Conservation (phyloP, 2,113 vertebrate genomes). For the Brienomyrus longianalis region DNA sequence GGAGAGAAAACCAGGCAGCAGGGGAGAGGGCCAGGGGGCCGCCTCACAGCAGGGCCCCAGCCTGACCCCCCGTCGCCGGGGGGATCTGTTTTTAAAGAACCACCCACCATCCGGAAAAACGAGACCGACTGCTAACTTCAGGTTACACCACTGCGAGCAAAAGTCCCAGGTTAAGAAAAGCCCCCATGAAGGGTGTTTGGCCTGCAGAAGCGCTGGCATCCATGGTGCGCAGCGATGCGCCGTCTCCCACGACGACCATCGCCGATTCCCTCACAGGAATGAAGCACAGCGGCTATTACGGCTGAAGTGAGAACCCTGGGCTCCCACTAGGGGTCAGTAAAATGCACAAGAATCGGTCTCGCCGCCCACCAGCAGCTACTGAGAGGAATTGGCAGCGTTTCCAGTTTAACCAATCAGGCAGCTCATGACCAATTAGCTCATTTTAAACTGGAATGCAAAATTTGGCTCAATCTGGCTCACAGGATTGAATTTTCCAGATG, state of each 20-base stretch:
- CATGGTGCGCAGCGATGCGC: background rate
- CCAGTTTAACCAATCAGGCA: slow-evolving; percentile 40
- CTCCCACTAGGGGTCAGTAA: background rate
- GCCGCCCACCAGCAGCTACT: background rate
- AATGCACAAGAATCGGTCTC: background rate
- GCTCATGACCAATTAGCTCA: slow-evolving; percentile 42
- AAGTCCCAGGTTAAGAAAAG: background rate
- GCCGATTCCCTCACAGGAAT: background rate
- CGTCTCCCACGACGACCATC: background rate
- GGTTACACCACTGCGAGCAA: background rate
- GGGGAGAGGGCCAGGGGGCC: background rate
- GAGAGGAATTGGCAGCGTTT: slow-evolving; percentile 28
- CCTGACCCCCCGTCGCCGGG: background rate
- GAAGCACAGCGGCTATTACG: background rate
- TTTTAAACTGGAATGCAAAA: slow-evolving; percentile 43
- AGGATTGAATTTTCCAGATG: slow-evolving; percentile 7
- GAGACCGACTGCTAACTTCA: background rate
- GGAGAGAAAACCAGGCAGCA: background rate
- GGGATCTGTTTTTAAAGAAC: background rate
- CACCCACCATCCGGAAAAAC: background rate
- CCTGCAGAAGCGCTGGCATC: background rate
- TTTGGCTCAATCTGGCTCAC: slow-evolving; percentile 2
- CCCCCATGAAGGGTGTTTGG: background rate
- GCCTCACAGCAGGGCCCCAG: background rate
- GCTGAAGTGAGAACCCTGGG: background rate